Percentiles rank a stretch among this genome's conserved stretches.
Evolutionary conservation across 2,888 invertebrate species (phyloP).

Genomic region (Phorcus lineatus): DNA sequence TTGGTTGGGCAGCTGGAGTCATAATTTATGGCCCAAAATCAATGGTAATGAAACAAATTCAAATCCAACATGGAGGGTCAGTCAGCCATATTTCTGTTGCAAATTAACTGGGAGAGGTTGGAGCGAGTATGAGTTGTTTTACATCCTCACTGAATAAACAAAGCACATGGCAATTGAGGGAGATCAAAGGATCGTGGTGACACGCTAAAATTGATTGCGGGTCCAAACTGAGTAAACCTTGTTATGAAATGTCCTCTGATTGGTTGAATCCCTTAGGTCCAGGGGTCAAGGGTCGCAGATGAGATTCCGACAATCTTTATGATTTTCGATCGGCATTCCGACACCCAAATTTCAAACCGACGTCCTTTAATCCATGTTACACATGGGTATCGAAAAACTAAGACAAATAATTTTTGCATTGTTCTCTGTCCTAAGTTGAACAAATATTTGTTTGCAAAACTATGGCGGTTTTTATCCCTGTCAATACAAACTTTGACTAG

Average conservation of each 20-base stretch:
- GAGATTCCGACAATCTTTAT: conserved; percentile 8
- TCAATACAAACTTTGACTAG: conserved; percentile 1
- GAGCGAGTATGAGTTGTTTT: conserved; percentile 15
- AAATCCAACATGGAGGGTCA: conserved; percentile 1
- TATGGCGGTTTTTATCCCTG: conserved; percentile 9
- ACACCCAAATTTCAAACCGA: conserved; percentile 6
- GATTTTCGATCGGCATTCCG: conserved; percentile 12
- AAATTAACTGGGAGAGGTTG: neutral
- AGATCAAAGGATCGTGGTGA: conserved; percentile 16
- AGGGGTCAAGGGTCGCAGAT: neutral
- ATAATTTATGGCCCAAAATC: conserved; percentile 21
- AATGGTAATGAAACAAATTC: conserved; percentile 24
- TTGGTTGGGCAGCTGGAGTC: neutral
- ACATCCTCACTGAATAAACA: conserved; percentile 14
- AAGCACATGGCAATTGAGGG: neutral
- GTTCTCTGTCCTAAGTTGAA: conserved; percentile 12
- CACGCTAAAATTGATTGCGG: conserved; percentile 17
- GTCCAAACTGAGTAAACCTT: conserved; percentile 15
- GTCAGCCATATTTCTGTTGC: conserved; percentile 19
- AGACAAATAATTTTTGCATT: conserved; percentile 24
- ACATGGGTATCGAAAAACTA: conserved; percentile 6
- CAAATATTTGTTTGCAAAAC: conserved; percentile 17
- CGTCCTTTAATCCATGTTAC: conserved; percentile 11
- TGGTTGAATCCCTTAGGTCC: neutral
- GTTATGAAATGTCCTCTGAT: conserved; percentile 15